phyloP scores from a whole-genome alignment of 1,140 invertebrate species.

The Panagrolaimus sp. region DNA sequence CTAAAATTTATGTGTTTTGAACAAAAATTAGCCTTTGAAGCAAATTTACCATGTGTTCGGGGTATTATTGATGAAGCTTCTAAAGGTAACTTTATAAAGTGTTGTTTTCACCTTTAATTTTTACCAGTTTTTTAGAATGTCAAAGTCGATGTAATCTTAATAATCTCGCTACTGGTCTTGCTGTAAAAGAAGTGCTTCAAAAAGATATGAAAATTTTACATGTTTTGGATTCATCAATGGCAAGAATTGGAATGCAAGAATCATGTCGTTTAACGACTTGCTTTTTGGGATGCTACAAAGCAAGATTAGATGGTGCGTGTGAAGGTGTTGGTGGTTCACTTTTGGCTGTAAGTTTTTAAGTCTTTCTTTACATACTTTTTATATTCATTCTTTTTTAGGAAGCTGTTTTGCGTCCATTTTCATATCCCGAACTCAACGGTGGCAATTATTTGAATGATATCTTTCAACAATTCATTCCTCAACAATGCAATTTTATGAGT shows the following conservation, averaged over 20 bases:
- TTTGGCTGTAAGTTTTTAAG: background rate
- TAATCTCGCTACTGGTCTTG: background rate
- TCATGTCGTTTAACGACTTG: background rate
- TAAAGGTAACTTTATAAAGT: background rate
- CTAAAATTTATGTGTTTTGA: conserved; percentile 11
- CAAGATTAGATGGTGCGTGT: background rate
- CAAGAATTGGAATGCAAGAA: background rate
- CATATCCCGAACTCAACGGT: background rate
- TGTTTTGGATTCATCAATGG: background rate
- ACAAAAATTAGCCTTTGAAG: background rate
- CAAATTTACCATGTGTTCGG: background rate
- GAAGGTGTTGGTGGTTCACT: conserved; percentile 3
- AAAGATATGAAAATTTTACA: conserved; percentile 17
- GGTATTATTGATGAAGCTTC: background rate
- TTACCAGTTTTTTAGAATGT: background rate
- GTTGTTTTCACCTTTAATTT: background rate
- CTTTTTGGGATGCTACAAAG: background rate
- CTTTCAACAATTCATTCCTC: background rate
- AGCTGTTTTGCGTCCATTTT: conserved; percentile 1
- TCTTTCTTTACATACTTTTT: background rate
- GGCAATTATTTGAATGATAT: background rate
- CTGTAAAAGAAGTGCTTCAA: conserved; percentile 1
- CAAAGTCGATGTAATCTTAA: background rate
- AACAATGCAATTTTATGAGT: background rate
- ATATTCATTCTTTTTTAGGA: background rate